Evolutionary conservation across 2,888 invertebrate genomes (phyloP).

Genomic region (Pharmacophagus antenor): DNA sequence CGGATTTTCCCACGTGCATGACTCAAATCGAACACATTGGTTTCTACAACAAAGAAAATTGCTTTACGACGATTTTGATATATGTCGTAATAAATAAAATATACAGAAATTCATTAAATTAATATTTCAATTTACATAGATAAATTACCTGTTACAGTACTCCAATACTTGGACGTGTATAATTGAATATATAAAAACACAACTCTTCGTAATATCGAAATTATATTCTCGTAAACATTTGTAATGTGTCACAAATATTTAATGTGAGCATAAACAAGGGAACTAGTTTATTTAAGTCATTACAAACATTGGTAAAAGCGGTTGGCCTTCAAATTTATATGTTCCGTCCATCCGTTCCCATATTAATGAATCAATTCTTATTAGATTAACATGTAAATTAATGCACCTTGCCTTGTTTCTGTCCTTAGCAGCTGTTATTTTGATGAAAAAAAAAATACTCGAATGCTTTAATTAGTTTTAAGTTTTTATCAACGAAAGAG

Average conservation of each 20-base stretch:
- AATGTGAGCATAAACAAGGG: neutral
- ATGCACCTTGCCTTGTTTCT: constrained; percentile 61
- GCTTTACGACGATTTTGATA: neutral
- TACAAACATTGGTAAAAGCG: constrained; percentile 39
- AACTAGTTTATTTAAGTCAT: constrained; percentile 22
- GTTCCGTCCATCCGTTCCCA: constrained; percentile 59
- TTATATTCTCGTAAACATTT: constrained; percentile 1
- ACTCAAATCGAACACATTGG: constrained; percentile 19
- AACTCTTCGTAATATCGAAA: too few relatives aligned
- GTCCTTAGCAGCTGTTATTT: constrained; percentile 48
- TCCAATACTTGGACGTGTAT: too few relatives aligned
- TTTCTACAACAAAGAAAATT: constrained; percentile 13
- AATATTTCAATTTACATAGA: neutral
- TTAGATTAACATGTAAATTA: constrained; percentile 61
- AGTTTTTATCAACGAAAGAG: neutral
- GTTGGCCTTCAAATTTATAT: constrained; percentile 56
- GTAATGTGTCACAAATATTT: neutral
- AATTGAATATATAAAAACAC: too few relatives aligned
- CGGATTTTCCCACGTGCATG: constrained; percentile 27
- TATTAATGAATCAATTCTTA: constrained; percentile 57
- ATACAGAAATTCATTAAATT: neutral
- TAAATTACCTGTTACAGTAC: neutral
- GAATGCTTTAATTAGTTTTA: neutral
- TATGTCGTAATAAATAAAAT: neutral
- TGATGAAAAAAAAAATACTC: constrained; percentile 23